Evolutionary conservation across 2,113 vertebrate genomes (phyloP), one percentile per base, ranked within the genome.

Genomic region (Elephas maximus): DNA sequence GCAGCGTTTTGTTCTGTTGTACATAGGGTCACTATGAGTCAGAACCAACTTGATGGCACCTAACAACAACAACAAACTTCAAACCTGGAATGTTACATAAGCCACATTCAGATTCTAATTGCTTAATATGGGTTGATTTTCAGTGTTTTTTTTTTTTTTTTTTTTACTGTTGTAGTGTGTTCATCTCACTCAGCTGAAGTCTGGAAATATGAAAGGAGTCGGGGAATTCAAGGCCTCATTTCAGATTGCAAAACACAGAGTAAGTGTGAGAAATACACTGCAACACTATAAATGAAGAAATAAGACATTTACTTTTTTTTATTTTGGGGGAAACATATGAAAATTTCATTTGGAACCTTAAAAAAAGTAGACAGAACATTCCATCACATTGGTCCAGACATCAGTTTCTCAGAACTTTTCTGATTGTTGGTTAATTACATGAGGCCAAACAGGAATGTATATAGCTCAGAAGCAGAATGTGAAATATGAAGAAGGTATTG

Each of bases 201-300:
- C 63, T 62, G 78, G 87, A 97, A 96, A 97, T 97, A 77, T 89
- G 79, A 96, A 96, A 91, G 45, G 69, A 11, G n/a, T 80, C 87
- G 95, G 91, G 80, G 95, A 98, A 96, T 97, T 90, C 76, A 90
- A 91, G 44, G 89, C 60, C 71, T 45, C 67, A 83, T 96, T 97
- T 94, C 82, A 94, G 62, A 97, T 97, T 97, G 94, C 94, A 94
- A 96, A 97, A 97, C 90, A 96, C 95, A 98, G 94, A 98, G 97
- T 88, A 97, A 96, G 94, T 96, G 93, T 90, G 94, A 97, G 71
- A 90, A 91, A 97, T 74, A 76, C 60, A 94, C 6, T 91, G 69
- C 91, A 93, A 60, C 48, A 30, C 21, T 91, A 71, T 63, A 96
- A 95, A 91, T 83, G 79, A 97, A 96, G 62, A 96, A 92, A 92